Conservation (phyloP, 1,140 invertebrate species). For the Papilio aristodemus region DNA sequence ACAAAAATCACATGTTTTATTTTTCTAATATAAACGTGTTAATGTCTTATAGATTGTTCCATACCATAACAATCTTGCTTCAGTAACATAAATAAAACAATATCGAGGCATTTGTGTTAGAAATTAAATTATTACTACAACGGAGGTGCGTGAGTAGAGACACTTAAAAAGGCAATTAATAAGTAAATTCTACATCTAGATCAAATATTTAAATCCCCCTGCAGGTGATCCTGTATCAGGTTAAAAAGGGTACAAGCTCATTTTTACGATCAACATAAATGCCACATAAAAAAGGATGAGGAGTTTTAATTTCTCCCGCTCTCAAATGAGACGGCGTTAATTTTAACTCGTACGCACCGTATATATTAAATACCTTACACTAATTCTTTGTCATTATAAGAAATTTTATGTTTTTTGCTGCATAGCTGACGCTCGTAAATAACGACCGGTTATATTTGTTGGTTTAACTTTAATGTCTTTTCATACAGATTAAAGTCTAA, state of each 20-base stretch:
- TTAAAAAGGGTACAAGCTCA: conserved; percentile 62
- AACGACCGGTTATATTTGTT: conserved; percentile 64
- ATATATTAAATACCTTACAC: conserved; percentile 48
- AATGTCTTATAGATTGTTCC: background rate
- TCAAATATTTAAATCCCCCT: conserved; percentile 56
- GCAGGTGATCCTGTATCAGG: conserved; percentile 52
- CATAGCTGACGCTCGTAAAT: conserved; percentile 61
- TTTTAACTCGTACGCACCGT: conserved; percentile 61
- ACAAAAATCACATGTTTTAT: no score
- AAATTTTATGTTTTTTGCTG: conserved; percentile 58
- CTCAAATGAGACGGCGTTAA: conserved; percentile 72
- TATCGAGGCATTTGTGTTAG: background rate
- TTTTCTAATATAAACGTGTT: background rate
- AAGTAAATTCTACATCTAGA: conserved; percentile 34
- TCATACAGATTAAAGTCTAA: conserved; percentile 61
- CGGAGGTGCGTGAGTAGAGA: conserved; percentile 25
- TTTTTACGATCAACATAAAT: conserved; percentile 73
- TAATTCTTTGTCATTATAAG: conserved; percentile 70
- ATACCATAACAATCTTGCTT: background rate
- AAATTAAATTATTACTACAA: conserved; percentile 23
- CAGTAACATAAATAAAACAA: background rate
- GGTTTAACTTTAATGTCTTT: conserved; percentile 60
- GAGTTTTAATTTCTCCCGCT: conserved; percentile 73
- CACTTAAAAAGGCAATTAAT: conserved; percentile 32
- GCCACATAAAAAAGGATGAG: conserved; percentile 76